Evolutionary conservation across 2,888 invertebrate species (phyloP).

Genomic region (Ectemnius continuus): DNA sequence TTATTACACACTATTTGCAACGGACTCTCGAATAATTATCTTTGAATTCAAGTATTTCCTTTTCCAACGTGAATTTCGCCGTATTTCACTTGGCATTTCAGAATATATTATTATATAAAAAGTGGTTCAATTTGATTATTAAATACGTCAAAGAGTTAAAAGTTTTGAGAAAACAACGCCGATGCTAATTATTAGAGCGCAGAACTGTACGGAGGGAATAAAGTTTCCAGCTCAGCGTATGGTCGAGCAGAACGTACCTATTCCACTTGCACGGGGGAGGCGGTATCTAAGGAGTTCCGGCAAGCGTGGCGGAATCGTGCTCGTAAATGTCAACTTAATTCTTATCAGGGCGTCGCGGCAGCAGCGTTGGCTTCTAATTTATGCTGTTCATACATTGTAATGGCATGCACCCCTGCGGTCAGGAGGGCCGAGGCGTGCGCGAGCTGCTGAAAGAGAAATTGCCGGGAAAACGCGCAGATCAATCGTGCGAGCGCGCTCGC

Average conservation of each 20-base stretch:
- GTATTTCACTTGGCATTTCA: no score
- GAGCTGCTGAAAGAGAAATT: slow-evolving; percentile 10
- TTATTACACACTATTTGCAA: background rate
- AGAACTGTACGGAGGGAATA: no score
- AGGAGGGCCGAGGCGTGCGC: background rate
- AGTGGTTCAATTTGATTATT: no score
- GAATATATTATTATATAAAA: no score
- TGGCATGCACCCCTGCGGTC: slow-evolving; percentile 15
- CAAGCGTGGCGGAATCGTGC: background rate
- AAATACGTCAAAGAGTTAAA: no score
- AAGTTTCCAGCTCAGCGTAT: no score
- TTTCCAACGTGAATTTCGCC: no score
- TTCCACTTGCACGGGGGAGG: background rate
- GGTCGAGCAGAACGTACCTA: no score
- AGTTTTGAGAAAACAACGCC: no score
- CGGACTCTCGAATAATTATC: no score
- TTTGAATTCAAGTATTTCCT: no score
- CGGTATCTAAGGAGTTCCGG: slow-evolving; percentile 6
- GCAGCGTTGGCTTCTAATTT: slow-evolving; percentile 14
- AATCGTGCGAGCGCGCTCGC: background rate
- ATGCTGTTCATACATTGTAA: slow-evolving; percentile 14
- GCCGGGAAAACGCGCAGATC: slow-evolving; percentile 17
- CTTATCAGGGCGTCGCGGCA: background rate
- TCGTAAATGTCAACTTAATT: slow-evolving; percentile 6
- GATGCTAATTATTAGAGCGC: no score